A percentile compares a stretch with the other conserved stretches of the same genome.
Conservation (phyloP, 2,888 invertebrate genomes). For the Halictus quadricinctus region DNA sequence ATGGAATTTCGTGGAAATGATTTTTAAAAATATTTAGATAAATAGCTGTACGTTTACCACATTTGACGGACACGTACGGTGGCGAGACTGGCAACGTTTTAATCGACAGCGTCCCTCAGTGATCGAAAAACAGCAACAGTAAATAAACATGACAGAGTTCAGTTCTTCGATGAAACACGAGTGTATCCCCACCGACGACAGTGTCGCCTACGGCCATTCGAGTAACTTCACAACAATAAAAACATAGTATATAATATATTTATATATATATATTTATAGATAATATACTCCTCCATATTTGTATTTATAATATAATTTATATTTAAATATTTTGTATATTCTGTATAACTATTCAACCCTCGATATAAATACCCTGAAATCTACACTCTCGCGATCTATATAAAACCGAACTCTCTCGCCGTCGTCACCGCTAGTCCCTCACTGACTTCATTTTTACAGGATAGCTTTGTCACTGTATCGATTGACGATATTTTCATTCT, state of each 20-base stretch:
- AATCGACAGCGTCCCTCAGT: background rate
- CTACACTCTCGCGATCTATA: constrained; percentile 66
- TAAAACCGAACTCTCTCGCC: constrained; percentile 48
- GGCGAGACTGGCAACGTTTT: background rate
- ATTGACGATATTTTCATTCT: constrained; percentile 3
- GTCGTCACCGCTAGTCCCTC: background rate
- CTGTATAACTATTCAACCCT: constrained; percentile 73
- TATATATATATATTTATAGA: constrained; percentile 45
- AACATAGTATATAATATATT: constrained; percentile 67
- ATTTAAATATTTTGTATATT: constrained; percentile 68
- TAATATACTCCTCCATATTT: constrained; percentile 49
- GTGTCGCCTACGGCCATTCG: constrained; percentile 34
- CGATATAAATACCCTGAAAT: constrained; percentile 75
- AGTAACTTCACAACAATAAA: constrained; percentile 70
- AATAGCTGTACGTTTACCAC: background rate
- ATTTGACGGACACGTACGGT: background rate
- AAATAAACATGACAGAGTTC: background rate
- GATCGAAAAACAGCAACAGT: background rate
- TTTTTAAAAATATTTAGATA: background rate
- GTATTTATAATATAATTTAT: constrained; percentile 69
- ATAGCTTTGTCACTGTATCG: constrained; percentile 47
- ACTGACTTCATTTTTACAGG: constrained; percentile 46
- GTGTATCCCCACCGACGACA: constrained; percentile 33
- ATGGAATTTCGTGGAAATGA: no score
- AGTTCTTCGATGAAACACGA: constrained; percentile 52